Conservation (phyloP, 2,888 invertebrate species). For the Iselma pallidipennis region DNA sequence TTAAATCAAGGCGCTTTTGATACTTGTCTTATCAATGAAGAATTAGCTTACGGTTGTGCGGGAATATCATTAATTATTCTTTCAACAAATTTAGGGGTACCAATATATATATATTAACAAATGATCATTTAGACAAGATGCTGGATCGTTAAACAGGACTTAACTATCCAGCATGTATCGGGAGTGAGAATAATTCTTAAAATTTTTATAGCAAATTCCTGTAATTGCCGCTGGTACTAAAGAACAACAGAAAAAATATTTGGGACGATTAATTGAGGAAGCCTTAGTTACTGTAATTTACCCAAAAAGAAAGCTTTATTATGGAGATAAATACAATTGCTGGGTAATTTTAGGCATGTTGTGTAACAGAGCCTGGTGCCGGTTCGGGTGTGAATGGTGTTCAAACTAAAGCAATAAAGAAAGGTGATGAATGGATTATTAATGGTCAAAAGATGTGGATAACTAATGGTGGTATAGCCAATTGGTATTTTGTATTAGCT, state of each 20-base stretch:
- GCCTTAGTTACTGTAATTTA: slow-evolving; percentile 84
- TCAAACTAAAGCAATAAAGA: slow-evolving; percentile 89
- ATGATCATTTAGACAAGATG: no score
- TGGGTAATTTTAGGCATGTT: slow-evolving; percentile 81
- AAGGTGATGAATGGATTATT: slow-evolving; percentile 91
- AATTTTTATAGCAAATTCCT: slow-evolving; percentile 77
- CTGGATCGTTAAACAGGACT: no score
- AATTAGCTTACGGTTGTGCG: slow-evolving; percentile 90
- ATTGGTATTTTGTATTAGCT: slow-evolving; percentile 95
- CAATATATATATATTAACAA: slow-evolving; percentile 55
- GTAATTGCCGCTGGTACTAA: slow-evolving; percentile 81
- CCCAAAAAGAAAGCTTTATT: no score
- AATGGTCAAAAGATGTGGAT: slow-evolving; percentile 99
- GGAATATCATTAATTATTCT: slow-evolving; percentile 89
- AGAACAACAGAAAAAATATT: slow-evolving; percentile 92
- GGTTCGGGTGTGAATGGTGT: slow-evolving; percentile 95
- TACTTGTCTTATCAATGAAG: slow-evolving; percentile 83
- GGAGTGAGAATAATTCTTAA: neutral
- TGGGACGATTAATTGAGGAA: slow-evolving; percentile 87
- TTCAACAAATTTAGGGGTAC: no score
- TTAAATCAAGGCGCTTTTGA: slow-evolving; percentile 75
- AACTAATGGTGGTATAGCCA: slow-evolving; percentile 95
- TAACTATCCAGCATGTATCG: no score
- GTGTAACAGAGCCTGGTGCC: slow-evolving; percentile 95
- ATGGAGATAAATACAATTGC: no score